Evolutionary conservation across 2,797 vertebrate genomes (phyloP).

Genomic region (Anisognathus igniventris): DNA sequence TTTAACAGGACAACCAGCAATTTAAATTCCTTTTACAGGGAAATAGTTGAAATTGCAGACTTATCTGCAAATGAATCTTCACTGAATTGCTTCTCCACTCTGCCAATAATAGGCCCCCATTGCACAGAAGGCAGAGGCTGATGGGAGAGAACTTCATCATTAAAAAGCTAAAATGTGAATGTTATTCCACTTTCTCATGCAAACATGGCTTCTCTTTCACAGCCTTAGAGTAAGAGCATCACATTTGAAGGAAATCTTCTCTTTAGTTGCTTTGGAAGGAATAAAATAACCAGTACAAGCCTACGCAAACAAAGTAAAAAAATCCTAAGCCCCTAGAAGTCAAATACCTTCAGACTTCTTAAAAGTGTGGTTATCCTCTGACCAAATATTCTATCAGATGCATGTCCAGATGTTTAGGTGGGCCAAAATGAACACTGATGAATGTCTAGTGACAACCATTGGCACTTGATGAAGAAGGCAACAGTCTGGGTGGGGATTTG

Average conservation of each 20-base stretch:
- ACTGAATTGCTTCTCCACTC: not conserved
- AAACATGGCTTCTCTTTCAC: not conserved
- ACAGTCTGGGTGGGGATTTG: not conserved
- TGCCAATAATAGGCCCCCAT: not conserved
- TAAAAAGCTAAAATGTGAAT: not conserved
- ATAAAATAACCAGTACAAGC: not conserved
- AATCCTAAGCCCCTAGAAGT: not conserved
- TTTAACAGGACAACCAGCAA: not conserved
- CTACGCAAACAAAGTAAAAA: not conserved
- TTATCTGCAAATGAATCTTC: not conserved
- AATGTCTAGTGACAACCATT: not conserved
- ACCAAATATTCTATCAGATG: not conserved
- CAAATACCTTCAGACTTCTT: accelerated
- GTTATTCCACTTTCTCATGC: not conserved
- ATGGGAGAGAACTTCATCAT: not conserved
- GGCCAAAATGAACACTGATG: not conserved
- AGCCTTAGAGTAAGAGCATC: not conserved
- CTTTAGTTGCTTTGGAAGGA: not conserved
- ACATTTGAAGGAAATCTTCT: not conserved
- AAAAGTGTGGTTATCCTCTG: not conserved
- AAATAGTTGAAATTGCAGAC: not conserved
- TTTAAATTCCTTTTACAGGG: not conserved
- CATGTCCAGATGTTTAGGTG: not conserved
- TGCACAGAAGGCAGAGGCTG: not conserved
- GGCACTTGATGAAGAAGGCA: not conserved